A percentile compares a stretch with the other conserved stretches of the same genome.
These are phyloP conservation scores for Seladonia tumulorum DNA, from an alignment of 2,888 invertebrate genomes.

Conservation along the genomic window DNA sequence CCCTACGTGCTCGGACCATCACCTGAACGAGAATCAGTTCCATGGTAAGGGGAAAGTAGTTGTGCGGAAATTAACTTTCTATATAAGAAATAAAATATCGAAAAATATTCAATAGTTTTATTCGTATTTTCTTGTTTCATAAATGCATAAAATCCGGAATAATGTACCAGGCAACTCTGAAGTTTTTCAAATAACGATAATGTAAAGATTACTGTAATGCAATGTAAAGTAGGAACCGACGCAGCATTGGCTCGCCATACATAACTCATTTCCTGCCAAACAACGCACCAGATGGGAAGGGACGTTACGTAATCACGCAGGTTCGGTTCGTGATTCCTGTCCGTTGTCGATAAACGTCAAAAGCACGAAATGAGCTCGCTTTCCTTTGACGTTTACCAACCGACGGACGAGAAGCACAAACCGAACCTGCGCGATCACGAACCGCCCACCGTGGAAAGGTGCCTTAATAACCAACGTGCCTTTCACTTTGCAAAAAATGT, in stretches of 20 bases:
- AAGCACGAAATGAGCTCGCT: conserved; percentile 21
- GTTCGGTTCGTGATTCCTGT: conserved; percentile 15
- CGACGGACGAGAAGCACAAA: conserved; percentile 15
- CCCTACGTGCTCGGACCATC: background rate
- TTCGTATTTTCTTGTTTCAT: background rate
- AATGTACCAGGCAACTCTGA: background rate
- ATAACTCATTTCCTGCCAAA: conserved; percentile 12
- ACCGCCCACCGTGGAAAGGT: background rate
- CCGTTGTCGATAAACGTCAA: conserved; percentile 17
- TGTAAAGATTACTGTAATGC: background rate
- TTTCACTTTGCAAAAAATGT: conserved; percentile 6
- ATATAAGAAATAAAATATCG: too few species aligned
- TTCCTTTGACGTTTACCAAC: conserved; percentile 18
- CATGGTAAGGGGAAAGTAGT: background rate
- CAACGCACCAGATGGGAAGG: background rate
- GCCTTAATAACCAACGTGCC: conserved; percentile 4
- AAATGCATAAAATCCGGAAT: background rate
- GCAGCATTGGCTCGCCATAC: background rate
- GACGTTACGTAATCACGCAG: conserved; percentile 5
- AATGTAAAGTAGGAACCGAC: background rate
- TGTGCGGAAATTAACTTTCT: background rate
- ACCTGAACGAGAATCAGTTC: background rate
- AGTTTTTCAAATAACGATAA: background rate
- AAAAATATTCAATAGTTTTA: too few species aligned
- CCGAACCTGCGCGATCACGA: conserved; percentile 12